Percentiles rank a stretch among this genome's conserved stretches.
phyloP scores from a whole-genome alignment of 2,888 invertebrate genomes.

The Thyatira batis region DNA sequence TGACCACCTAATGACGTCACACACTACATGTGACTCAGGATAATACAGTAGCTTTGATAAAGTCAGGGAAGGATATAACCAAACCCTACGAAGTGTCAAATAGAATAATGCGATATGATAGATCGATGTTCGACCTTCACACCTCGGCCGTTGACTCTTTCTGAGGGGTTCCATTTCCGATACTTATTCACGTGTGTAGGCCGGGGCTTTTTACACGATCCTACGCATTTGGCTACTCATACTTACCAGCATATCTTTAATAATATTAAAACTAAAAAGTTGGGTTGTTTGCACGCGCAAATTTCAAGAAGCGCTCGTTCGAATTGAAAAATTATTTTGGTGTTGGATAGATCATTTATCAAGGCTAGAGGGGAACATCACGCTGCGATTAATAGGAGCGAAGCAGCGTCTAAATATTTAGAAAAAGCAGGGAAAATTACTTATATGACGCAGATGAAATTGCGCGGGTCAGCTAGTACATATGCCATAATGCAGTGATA shows the following conservation, averaged over 20 bases:
- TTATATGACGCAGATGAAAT: too few relatives aligned
- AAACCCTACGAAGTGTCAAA: background rate
- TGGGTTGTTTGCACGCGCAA: too few relatives aligned
- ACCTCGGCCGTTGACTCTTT: constrained; percentile 42
- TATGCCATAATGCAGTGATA: background rate
- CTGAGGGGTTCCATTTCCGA: constrained; percentile 24
- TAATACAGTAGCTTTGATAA: background rate
- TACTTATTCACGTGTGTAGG: constrained; percentile 33
- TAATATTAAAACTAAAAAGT: too few relatives aligned
- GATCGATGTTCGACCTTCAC: constrained; percentile 37
- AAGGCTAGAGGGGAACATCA: too few relatives aligned
- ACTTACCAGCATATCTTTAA: constrained; percentile 10
- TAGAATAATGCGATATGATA: constrained; percentile 9
- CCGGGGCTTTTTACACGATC: constrained; percentile 28
- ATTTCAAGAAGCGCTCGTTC: too few relatives aligned
- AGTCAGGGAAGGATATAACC: background rate
- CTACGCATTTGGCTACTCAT: constrained; percentile 33
- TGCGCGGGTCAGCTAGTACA: background rate
- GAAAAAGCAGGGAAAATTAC: too few relatives aligned
- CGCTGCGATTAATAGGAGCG: too few relatives aligned
- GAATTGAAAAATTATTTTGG: too few relatives aligned
- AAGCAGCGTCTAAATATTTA: too few relatives aligned
- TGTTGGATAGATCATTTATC: too few relatives aligned
- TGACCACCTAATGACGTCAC: background rate
- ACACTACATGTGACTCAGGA: background rate